These are phyloP conservation scores for Sebastes itinus DNA, from an alignment of 2,797 vertebrate genomes.

Conservation along the genomic window DNA sequence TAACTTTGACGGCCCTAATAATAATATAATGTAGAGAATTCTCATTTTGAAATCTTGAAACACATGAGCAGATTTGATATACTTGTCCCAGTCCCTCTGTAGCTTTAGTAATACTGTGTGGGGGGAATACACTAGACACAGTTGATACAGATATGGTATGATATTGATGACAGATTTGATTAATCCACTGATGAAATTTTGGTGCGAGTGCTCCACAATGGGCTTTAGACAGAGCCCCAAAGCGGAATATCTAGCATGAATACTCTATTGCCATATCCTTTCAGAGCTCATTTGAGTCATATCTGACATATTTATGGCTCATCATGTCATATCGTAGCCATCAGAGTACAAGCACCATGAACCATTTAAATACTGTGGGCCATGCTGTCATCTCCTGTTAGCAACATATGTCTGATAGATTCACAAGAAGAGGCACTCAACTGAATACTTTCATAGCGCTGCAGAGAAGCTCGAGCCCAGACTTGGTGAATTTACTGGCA, in stretches of 20 bases:
- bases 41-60: slow-evolving; percentile 25
- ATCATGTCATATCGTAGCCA: slow-evolving; percentile 78
- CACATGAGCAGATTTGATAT: slow-evolving; percentile 11
- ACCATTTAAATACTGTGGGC: slow-evolving; percentile 83
- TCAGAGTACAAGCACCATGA: slow-evolving; percentile 77
- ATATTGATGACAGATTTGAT: slow-evolving; percentile 79
- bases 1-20: neutral
- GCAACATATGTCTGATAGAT: slow-evolving; percentile 73
- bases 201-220: slow-evolving; percentile 56
- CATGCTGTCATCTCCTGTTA: slow-evolving; percentile 79
- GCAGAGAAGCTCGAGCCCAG: slow-evolving; percentile 20
- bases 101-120: slow-evolving; percentile 24
- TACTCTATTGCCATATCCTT: slow-evolving; percentile 69
- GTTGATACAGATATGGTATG: slow-evolving; percentile 73
- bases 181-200: slow-evolving; percentile 70
- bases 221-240: slow-evolving; percentile 61
- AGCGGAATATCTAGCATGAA: slow-evolving; percentile 69
- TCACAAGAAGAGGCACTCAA: slow-evolving; percentile 72
- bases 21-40: neutral
- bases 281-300: slow-evolving; percentile 79
- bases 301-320: slow-evolving; percentile 82
- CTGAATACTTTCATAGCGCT: slow-evolving; percentile 60
- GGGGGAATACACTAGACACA: slow-evolving; percentile 17
- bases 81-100: slow-evolving; percentile 5
- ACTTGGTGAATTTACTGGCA: slow-evolving; percentile 40